Evolutionary conservation across 2,797 vertebrate genomes (phyloP).

Genomic region (Crotalus adamanteus): DNA sequence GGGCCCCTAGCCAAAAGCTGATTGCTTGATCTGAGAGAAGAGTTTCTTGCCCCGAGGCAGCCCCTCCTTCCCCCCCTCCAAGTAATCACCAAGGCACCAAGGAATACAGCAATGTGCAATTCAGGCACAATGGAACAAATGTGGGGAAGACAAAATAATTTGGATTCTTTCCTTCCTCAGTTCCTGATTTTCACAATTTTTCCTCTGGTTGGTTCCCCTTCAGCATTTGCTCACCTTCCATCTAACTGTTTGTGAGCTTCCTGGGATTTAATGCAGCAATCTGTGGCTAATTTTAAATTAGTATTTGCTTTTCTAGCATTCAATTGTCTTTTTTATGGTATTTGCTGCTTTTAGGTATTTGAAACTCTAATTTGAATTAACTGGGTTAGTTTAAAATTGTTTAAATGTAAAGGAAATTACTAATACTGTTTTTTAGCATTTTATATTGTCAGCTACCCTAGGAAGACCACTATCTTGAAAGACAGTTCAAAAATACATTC

Average conservation of each 20-base stretch:
- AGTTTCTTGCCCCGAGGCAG: constrained; percentile 5
- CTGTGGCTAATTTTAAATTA: neutral
- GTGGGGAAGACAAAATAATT: neutral
- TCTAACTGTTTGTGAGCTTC: neutral
- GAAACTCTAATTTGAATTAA: neutral
- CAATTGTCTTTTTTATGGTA: neutral
- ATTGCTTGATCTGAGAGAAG: constrained; percentile 16
- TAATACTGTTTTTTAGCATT: neutral
- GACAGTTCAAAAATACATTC: neutral
- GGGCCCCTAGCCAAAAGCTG: constrained; percentile 13
- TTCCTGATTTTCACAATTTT: neutral
- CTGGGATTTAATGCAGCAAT: neutral
- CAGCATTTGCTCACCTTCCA: neutral
- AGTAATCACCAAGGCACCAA: neutral
- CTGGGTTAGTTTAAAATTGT: neutral
- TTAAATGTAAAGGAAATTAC: neutral
- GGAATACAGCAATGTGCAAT: neutral
- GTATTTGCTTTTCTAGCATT: neutral
- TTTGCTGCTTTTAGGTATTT: neutral
- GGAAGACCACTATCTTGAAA: neutral
- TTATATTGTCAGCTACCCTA: neutral
- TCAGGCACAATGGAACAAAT: neutral
- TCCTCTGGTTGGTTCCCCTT: neutral
- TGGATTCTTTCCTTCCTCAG: neutral
- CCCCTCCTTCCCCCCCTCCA: neutral